phyloP scores from a whole-genome alignment of 2,888 invertebrate genomes.

The Lepidocyrtoides sp. region DNA sequence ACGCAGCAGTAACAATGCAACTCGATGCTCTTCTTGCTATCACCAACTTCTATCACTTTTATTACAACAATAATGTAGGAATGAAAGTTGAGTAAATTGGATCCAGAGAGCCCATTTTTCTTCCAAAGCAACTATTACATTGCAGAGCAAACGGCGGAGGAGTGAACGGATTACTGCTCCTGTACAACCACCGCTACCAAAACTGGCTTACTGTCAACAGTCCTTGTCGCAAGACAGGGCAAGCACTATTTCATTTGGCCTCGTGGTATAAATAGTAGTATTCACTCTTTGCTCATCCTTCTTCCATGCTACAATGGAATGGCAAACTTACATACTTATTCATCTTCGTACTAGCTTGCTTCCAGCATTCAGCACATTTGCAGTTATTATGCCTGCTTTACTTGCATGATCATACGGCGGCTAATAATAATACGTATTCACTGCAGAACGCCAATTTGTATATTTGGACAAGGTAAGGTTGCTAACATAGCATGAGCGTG shows the following conservation, averaged over 20 bases:
- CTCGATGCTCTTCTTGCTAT: not conserved
- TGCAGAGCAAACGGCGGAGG: not conserved
- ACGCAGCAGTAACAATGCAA: not conserved
- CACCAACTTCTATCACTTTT: constrained; percentile 67
- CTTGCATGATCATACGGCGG: not conserved
- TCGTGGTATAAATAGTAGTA: not conserved
- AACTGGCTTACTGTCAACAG: constrained; percentile 53
- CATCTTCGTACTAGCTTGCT: not conserved
- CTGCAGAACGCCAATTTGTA: constrained; percentile 7
- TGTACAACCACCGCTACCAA: not conserved
- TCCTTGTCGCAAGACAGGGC: constrained; percentile 14
- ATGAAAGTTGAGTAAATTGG: constrained; percentile 73
- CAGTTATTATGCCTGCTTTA: not conserved
- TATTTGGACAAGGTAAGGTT: not conserved
- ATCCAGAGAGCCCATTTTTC: constrained; percentile 62
- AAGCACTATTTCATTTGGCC: constrained; percentile 56
- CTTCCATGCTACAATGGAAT: not conserved
- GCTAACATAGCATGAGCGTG: not conserved
- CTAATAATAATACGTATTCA: not conserved
- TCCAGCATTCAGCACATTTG: not conserved
- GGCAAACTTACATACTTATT: constrained; percentile 27
- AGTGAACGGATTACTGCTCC: constrained; percentile 43
- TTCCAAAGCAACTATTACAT: not conserved
- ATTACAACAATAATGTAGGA: constrained; percentile 65
- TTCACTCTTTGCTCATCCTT: not conserved